These are phyloP conservation scores for Eudyptes chrysolophus DNA, from an alignment of 2,113 vertebrate species.

Conservation along the genomic window DNA sequence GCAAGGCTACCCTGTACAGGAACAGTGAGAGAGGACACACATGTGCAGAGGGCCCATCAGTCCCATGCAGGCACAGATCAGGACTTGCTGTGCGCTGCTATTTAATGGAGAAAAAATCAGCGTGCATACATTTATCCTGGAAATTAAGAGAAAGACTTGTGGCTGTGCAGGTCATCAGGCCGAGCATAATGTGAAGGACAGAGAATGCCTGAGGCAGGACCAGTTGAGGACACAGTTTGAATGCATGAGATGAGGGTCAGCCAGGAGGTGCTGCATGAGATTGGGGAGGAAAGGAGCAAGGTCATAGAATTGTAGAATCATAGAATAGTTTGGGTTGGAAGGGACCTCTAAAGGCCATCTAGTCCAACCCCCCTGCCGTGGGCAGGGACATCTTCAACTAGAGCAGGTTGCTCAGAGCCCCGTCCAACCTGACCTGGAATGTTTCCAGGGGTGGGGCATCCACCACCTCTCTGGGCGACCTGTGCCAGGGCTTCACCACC, in stretches of 20 bases:
- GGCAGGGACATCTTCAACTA: too few species aligned
- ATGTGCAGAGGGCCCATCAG: not conserved
- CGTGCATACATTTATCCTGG: not conserved
- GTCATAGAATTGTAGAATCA: not conserved
- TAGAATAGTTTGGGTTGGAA: too few species aligned
- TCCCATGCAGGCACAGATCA: not conserved
- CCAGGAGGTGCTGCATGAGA: not conserved
- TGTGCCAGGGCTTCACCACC: too few species aligned
- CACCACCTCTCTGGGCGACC: too few species aligned
- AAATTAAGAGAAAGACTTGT: not conserved
- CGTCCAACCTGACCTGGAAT: too few species aligned
- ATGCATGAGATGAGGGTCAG: not conserved
- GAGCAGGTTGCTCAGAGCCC: too few species aligned
- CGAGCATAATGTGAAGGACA: not conserved
- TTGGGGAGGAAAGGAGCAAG: not conserved
- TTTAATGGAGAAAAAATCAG: not conserved
- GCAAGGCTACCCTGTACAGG: not conserved
- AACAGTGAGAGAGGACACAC: not conserved
- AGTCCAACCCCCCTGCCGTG: too few species aligned
- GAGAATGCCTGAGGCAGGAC: not conserved
- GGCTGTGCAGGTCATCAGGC: not conserved
- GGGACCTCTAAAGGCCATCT: too few species aligned
- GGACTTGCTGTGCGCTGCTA: not conserved
- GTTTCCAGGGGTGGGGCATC: too few species aligned
- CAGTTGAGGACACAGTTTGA: not conserved